Base-by-base conservation (phyloP, 2,888 invertebrate species). In the Chironomus tentans region DNA sequence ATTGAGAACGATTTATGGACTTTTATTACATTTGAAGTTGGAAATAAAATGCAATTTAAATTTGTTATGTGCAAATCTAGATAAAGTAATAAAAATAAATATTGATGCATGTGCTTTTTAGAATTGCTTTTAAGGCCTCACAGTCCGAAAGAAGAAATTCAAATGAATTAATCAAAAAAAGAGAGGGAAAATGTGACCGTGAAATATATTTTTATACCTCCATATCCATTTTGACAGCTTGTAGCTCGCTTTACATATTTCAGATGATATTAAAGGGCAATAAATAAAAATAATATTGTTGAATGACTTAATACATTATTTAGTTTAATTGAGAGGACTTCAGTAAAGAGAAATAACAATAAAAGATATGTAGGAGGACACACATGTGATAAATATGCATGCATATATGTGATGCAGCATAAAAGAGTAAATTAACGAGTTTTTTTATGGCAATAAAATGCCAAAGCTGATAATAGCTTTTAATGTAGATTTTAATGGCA, bases 1-100 rank as follows among this genome's bases (percentile, higher is more conserved):
- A 72, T 72, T 72, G 62, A 15, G 56, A 50, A 46, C 72, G 62
- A 72, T 72, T 72, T 72, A 72, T 72, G 72, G 72, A 72, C 38
- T 61, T 18, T 56, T 56, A 56, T 56, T n/a, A 15, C 18, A 56
- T 18, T 18, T 56, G 18, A 18, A 38, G 10, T 38, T 10, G 10
- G 38, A 18, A 56, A 28, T 3, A 62, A 62, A 72, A 28, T 72
- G 72, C 72, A 72, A 56, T 72, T 72, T 56, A 61, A 61, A 71
- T 56, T 70, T 50, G 50, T 50, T 50, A 15, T 50, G 15, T 50
- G 50, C 38, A 38, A 10, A 10, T 38, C 38, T 38, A 38, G 38
- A 38, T 38, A 38, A 38, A 28, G 4, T n/a, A n/a, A 28, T 28
- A 28, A 28, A 28, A 38, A 38, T 38, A 38, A 38, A 38, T 10